A percentile compares a stretch with the other conserved stretches of the same genome.
These are phyloP conservation scores for Lordiphosa fenestrarum DNA, from an alignment of 2,888 invertebrate genomes.

Conservation along the genomic window DNA sequence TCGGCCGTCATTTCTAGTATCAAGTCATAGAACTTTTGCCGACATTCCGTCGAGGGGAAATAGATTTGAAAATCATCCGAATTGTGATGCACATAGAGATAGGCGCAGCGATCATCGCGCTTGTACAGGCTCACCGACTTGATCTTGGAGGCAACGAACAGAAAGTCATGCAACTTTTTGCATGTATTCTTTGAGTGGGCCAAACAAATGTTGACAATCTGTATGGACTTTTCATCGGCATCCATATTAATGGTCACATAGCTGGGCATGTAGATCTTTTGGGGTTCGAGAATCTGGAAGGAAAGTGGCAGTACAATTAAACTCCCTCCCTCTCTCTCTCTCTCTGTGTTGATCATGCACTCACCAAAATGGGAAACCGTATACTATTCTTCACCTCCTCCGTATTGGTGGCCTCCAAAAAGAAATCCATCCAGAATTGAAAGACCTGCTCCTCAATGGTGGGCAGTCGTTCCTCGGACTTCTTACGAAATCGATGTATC, in stretches of 20 bases:
- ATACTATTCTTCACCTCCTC: conserved; percentile 88
- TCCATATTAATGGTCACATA: conserved; percentile 97
- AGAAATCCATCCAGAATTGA: conserved; percentile 99
- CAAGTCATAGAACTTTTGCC: conserved; percentile 91
- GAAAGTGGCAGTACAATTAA: too few relatives aligned
- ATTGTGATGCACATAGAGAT: conserved; percentile 98
- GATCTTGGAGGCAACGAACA: conserved; percentile 89
- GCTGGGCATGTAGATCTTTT: conserved; percentile 95
- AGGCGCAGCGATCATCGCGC: conserved; percentile 96
- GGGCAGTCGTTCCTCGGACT: conserved; percentile 86
- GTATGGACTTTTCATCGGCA: conserved; percentile 94
- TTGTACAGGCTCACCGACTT: conserved; percentile 90
- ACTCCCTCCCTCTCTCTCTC: too few relatives aligned
- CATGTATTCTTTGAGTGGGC: conserved; percentile 89
- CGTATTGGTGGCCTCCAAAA: conserved; percentile 94
- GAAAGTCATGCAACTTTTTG: conserved; percentile 94
- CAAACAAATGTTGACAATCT: conserved; percentile 92
- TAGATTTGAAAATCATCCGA: conserved; percentile 99
- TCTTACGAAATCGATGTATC: conserved; percentile 94
- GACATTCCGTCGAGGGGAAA: conserved; percentile 93
- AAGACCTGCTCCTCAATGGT: conserved; percentile 94
- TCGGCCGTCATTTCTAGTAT: conserved; percentile 93
- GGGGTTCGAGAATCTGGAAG: conserved; percentile 90
- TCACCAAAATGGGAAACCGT: conserved; percentile 87
- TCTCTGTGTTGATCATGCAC: conserved; percentile 5